These are phyloP conservation scores for Prunella strophiata DNA, from an alignment of 2,797 vertebrate species.

Conservation along the genomic window DNA sequence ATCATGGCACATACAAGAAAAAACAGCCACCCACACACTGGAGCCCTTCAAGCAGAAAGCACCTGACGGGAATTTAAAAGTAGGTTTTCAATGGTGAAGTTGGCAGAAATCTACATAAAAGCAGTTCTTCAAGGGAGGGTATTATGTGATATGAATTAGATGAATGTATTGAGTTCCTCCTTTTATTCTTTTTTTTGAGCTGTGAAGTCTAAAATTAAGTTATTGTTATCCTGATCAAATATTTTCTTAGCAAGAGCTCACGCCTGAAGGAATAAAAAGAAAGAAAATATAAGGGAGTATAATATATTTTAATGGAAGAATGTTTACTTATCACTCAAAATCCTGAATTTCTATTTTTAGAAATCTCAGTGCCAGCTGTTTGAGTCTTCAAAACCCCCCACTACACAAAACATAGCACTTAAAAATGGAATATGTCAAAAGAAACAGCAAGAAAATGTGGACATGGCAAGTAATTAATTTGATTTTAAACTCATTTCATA, in stretches of 20 bases:
- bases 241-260: not conserved
- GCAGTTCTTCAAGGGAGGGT: conserved; percentile 16
- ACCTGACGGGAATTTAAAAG: conserved; percentile 49
- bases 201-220: conserved; percentile 1
- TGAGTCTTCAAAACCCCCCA: not conserved
- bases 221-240: not conserved
- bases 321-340: not conserved
- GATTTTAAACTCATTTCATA: not conserved
- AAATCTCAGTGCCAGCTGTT: not conserved
- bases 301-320: not conserved
- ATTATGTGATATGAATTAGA: conserved; percentile 53
- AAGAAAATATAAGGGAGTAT: not conserved
- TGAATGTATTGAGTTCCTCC: not conserved
- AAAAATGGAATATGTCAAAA: not conserved
- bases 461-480: not conserved
- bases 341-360: not conserved
- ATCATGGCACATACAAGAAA: not conserved
- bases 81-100: conserved; percentile 43
- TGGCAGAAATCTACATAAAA: conserved; percentile 58
- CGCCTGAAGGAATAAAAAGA: not conserved
- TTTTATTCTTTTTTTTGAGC: not conserved
- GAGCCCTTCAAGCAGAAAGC: conserved; percentile 50
- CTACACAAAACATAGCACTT: not conserved
- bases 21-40: conserved; percentile 36
- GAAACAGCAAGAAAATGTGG: not conserved